phyloP scores from a whole-genome alignment of 2,797 vertebrate genomes.

The Microctenopoma stevenorrisi region DNA sequence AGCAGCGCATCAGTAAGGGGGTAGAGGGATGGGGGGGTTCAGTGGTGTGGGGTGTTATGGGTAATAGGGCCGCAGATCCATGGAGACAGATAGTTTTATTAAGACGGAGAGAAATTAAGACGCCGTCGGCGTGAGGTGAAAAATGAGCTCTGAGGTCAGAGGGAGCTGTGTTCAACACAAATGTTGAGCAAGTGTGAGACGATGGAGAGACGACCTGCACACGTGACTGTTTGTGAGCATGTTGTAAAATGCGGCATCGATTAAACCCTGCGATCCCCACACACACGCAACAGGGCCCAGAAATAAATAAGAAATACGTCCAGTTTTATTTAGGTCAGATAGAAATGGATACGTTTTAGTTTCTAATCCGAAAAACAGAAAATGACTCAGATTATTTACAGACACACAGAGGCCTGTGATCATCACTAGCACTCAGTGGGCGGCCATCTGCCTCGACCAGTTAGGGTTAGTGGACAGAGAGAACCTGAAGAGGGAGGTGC shows the following conservation, averaged over 20 bases:
- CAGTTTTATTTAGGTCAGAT: no score
- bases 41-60: slow-evolving; percentile 46
- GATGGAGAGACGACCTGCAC: background rate
- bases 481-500: no score
- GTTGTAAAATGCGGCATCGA: no score
- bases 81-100: slow-evolving; percentile 75
- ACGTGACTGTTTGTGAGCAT: background rate
- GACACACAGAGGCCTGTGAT: no score
- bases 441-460: no score
- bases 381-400: no score
- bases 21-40: background rate
- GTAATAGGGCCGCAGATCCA: slow-evolving; percentile 66
- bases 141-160: slow-evolving; percentile 52
- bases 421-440: no score
- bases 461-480: no score
- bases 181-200: background rate
- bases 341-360: no score
- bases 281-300: no score
- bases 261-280: no score
- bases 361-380: no score
- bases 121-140: slow-evolving; percentile 59
- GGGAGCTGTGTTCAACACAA: slow-evolving; percentile 10
- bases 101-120: slow-evolving; percentile 74
- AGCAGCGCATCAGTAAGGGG: slow-evolving; percentile 12
- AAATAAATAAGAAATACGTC: background rate